Percentiles rank a stretch among this genome's conserved stretches.
Conservation (phyloP, 2,888 invertebrate species). For the Gari tellinella region DNA sequence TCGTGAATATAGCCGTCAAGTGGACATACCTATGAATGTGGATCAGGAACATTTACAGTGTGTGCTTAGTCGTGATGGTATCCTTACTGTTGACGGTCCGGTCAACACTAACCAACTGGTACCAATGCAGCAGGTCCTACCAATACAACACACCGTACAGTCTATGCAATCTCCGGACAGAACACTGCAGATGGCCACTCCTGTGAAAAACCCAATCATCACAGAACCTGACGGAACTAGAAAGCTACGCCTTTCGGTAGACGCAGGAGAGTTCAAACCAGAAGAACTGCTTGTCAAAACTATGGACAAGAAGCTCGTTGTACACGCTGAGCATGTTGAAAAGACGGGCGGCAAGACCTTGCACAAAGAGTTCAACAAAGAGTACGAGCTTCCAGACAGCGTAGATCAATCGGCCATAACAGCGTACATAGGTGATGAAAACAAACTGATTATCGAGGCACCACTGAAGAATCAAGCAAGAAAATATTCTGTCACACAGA, state of each 20-base stretch:
- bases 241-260: slow-evolving; percentile 77
- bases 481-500: slow-evolving; percentile 78
- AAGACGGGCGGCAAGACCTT: slow-evolving; percentile 80
- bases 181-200: slow-evolving; percentile 71
- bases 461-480: slow-evolving; percentile 78
- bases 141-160: slow-evolving; percentile 66
- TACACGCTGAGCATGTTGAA: slow-evolving; percentile 83
- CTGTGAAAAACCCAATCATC: slow-evolving; percentile 79
- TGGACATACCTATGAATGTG: slow-evolving; percentile 79
- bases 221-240: slow-evolving; percentile 80
- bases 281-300: slow-evolving; percentile 83
- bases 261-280: slow-evolving; percentile 82
- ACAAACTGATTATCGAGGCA: slow-evolving; percentile 83
- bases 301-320: slow-evolving; percentile 81
- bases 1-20: slow-evolving; percentile 79
- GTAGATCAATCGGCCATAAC: slow-evolving; percentile 82
- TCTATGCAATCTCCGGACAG: slow-evolving; percentile 44
- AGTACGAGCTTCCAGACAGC: slow-evolving; percentile 83
- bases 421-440: slow-evolving; percentile 82
- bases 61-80: slow-evolving; percentile 79
- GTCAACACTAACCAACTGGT: slow-evolving; percentile 62
- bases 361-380: slow-evolving; percentile 83
- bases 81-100: slow-evolving; percentile 79
- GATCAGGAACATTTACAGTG: slow-evolving; percentile 78
- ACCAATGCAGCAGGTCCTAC: slow-evolving; percentile 69